Evolutionary conservation across 2,113 vertebrate species (phyloP).

Genomic region (Columba livia): DNA sequence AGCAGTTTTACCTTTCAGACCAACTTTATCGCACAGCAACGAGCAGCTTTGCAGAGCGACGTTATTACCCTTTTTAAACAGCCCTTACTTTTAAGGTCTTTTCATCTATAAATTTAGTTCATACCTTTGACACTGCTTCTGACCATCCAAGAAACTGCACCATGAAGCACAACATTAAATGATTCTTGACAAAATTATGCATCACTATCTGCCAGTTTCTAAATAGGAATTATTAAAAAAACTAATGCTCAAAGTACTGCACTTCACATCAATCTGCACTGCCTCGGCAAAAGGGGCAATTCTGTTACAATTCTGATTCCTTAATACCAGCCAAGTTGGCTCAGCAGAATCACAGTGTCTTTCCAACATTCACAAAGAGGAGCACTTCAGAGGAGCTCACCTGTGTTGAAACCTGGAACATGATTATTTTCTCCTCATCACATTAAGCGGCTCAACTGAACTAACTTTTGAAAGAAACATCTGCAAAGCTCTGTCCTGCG

Average conservation of each 20-base stretch:
- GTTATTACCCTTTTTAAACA: background rate
- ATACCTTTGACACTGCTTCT: background rate
- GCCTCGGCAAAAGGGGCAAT: background rate
- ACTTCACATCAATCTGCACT: background rate
- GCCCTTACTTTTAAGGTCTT: background rate
- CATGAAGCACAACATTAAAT: background rate
- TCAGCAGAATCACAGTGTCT: background rate
- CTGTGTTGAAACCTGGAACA: background rate
- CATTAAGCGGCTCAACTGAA: background rate
- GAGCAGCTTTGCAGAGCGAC: background rate
- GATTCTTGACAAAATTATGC: background rate
- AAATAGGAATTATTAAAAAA: background rate
- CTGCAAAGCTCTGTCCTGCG: background rate
- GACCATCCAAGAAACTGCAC: background rate
- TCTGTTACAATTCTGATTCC: background rate
- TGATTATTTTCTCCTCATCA: background rate
- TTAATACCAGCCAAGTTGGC: background rate
- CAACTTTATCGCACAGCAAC: background rate
- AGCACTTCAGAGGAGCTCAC: background rate
- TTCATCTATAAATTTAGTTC: background rate
- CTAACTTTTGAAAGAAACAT: background rate
- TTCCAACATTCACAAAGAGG: background rate
- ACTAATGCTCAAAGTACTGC: background rate
- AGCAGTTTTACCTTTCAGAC: background rate
- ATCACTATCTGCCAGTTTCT: background rate